Evolutionary conservation across 2,888 invertebrate species (phyloP).

Genomic region (Orthonychiurus folsomi): DNA sequence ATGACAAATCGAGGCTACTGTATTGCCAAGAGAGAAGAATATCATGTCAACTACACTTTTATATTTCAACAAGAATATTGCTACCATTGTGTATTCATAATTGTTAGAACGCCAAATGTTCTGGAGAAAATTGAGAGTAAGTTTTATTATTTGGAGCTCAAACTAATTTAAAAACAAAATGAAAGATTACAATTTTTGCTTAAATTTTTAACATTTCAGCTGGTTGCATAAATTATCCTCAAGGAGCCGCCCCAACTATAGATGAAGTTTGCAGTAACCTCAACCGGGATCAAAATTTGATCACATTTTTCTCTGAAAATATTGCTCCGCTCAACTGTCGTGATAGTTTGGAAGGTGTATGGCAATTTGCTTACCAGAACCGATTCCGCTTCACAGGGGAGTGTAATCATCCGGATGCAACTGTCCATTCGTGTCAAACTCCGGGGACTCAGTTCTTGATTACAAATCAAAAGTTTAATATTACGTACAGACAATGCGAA

Average conservation of each 20-base stretch:
- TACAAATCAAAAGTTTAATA: constrained; percentile 92
- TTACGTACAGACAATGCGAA: constrained; percentile 80
- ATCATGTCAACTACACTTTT: constrained; percentile 73
- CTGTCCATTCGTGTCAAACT: constrained; percentile 87
- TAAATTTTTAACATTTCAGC: constrained; percentile 47
- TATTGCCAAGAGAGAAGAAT: constrained; percentile 61
- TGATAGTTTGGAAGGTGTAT: constrained; percentile 88
- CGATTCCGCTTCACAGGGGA: constrained; percentile 83
- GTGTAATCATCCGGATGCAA: constrained; percentile 48
- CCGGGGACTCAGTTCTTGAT: constrained; percentile 92
- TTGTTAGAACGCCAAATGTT: constrained; percentile 78
- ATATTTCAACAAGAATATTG: constrained; percentile 62
- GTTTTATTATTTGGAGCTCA: constrained; percentile 40
- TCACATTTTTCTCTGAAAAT: constrained; percentile 81
- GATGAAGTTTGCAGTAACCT: constrained; percentile 66
- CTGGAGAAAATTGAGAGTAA: constrained; percentile 78
- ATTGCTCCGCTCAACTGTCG: constrained; percentile 82
- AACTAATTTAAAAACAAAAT: constrained; percentile 13
- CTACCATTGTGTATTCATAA: constrained; percentile 73
- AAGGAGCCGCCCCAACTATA: constrained; percentile 57
- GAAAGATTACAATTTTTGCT: not conserved
- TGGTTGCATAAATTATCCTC: constrained; percentile 62
- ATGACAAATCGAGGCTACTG: constrained; percentile 68
- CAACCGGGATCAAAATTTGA: constrained; percentile 66
- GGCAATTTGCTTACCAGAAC: constrained; percentile 89